Evolutionary conservation across 2,113 vertebrate species (phyloP), one percentile per base, ranked within the genome.

Genomic region (Bubo bubo): DNA sequence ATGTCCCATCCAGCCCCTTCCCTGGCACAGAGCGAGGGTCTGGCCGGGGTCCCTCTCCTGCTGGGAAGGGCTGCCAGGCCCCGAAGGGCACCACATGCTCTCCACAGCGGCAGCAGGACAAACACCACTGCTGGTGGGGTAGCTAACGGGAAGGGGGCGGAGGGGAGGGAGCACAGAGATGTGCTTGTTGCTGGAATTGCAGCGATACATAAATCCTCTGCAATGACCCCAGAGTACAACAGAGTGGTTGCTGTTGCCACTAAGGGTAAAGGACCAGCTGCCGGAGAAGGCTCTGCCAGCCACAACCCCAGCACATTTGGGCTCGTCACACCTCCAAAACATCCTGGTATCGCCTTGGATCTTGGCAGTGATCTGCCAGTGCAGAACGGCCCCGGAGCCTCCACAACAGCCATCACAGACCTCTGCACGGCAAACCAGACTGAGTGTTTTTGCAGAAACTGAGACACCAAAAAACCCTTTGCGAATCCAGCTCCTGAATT

Each of bases 381-480:
- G n/a, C 10, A 24, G 32, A 55, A 28, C 0, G 0, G 34, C 28
- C 32, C 56, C 6, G 6, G 24, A 16, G 45, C 20, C 10, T 32
- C 58, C 70, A 15, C 43, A 4, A 3, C 2, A 34, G 62, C 60
- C 72, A 22, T 1, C 39, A 8, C 30, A 26, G 50, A 43, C 1
- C 15, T 12, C 11, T 9, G 34, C 12, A 8, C 0, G 14, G 34
- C 37, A 34, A 71, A 64, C 21, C 24, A 52, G 43, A 18, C 7
- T 0, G 19, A 47, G 14, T 1, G 3, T 39, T 52, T 24, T 10
- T 26, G 63, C 49, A 39, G 37, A 3, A 67, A 45, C 23, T 2
- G 15, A 19, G 35, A 20, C 53, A 66, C 55, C 24, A 49, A 41
- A 64, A 32, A 3, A 0, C 14, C 10, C 64, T 34, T 4, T 3